Conservation (phyloP, 1,140 invertebrate genomes). For the Euura lappo region DNA sequence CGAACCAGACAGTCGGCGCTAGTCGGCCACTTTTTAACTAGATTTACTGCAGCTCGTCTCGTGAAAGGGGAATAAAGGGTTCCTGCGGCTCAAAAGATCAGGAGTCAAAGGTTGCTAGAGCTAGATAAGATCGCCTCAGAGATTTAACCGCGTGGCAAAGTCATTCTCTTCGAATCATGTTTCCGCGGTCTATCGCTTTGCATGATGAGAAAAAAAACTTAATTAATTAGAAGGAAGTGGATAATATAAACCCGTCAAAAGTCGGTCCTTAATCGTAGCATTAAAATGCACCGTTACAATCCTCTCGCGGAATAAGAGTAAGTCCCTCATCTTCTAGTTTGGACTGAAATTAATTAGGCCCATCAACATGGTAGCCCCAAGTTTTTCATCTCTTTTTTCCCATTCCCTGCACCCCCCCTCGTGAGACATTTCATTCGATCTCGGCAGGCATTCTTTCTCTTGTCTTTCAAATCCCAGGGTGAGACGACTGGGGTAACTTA, state of each 20-base stretch:
- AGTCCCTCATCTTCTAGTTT: background rate
- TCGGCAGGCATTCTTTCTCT: background rate
- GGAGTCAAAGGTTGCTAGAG: background rate
- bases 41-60: background rate
- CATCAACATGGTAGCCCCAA: background rate
- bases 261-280: too few species aligned
- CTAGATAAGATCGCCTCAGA: background rate
- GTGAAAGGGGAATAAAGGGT: background rate
- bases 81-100: background rate
- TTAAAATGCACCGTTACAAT: too few species aligned
- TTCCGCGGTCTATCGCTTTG: too few species aligned
- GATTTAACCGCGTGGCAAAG: background rate
- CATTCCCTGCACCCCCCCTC: background rate
- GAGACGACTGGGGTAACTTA: slow-evolving; percentile 33
- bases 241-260: too few species aligned
- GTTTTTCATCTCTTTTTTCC: background rate
- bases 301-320: background rate
- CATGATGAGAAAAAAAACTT: too few species aligned
- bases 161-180: background rate
- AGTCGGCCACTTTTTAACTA: slow-evolving; percentile 2
- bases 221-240: too few species aligned
- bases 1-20: background rate
- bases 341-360: slow-evolving; percentile 1
- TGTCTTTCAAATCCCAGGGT: slow-evolving; percentile 18
- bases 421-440: background rate